These are phyloP conservation scores for Xenentodon cancila DNA, from an alignment of 2,797 vertebrate species.

Conservation along the genomic window DNA sequence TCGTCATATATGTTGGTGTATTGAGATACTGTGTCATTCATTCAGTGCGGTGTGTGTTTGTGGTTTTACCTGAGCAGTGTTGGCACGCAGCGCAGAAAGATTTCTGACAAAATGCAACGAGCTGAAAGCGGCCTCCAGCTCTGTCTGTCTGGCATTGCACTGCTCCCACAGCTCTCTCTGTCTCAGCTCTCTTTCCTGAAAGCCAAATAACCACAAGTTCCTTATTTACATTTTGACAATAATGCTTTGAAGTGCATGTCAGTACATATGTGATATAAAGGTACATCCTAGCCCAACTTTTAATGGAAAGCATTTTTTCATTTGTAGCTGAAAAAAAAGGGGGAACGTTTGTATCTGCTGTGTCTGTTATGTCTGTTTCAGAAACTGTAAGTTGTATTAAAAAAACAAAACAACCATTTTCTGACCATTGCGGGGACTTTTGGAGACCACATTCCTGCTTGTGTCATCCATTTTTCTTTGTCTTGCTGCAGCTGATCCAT, in stretches of 20 bases:
- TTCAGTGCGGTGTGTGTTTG: constrained; percentile 1
- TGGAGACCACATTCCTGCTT: constrained; percentile 55
- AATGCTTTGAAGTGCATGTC: not conserved
- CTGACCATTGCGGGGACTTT: constrained; percentile 46
- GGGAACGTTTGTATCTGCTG: too few species aligned
- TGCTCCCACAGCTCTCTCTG: constrained; percentile 79
- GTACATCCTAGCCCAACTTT: not conserved
- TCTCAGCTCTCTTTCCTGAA: constrained; percentile 65
- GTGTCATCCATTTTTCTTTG: constrained; percentile 63
- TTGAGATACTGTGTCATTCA: not conserved
- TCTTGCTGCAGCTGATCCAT: constrained; percentile 78
- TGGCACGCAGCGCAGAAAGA: constrained; percentile 72
- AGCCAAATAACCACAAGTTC: constrained; percentile 11
- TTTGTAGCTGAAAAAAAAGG: not conserved
- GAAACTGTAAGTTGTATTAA: constrained; percentile 1
- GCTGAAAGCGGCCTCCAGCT: constrained; percentile 77
- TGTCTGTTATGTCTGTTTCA: not conserved
- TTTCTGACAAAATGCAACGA: constrained; percentile 79
- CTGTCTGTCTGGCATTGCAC: constrained; percentile 72
- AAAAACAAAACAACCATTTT: constrained; percentile 12
- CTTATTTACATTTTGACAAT: constrained; percentile 19
- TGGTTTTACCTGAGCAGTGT: constrained; percentile 83
- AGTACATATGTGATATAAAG: not conserved
- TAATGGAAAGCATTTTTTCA: constrained; percentile 3
- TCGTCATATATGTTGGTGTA: not conserved